Conservation (phyloP, 2,797 vertebrate species). For the Parauchenoglanis ngamensis region DNA sequence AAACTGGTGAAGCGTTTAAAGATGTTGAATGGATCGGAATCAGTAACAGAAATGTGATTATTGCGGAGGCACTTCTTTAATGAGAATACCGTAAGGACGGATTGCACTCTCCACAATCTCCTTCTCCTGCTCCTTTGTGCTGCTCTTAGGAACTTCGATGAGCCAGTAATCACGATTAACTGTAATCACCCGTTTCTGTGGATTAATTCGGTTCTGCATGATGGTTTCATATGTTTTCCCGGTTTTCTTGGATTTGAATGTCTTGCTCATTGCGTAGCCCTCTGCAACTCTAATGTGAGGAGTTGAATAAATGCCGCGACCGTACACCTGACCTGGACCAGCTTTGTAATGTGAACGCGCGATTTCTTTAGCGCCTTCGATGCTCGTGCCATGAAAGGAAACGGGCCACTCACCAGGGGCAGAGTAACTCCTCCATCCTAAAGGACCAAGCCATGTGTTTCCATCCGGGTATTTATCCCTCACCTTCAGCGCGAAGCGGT, state of each 20-base stretch:
- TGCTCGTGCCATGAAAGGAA: constrained; percentile 42
- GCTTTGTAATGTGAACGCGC: neutral
- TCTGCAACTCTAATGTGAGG: constrained; percentile 37
- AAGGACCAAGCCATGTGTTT: constrained; percentile 42
- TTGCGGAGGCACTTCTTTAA: constrained; percentile 54
- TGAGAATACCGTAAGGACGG: constrained; percentile 69
- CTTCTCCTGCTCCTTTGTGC: constrained; percentile 31
- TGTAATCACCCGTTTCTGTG: neutral
- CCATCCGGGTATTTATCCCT: constrained; percentile 40
- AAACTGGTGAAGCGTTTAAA: too few relatives aligned
- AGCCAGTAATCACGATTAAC: constrained; percentile 58
- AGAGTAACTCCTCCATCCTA: constrained; percentile 18
- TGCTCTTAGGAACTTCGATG: constrained; percentile 60
- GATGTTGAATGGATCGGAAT: too few relatives aligned
- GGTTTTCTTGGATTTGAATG: constrained; percentile 45
- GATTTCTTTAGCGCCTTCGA: constrained; percentile 20
- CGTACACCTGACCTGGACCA: neutral
- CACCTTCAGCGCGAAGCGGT: constrained; percentile 61
- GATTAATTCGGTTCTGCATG: constrained; percentile 50
- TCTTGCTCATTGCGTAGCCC: neutral
- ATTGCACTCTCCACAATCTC: constrained; percentile 63
- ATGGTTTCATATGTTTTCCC: constrained; percentile 41
- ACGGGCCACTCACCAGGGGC: constrained; percentile 41
- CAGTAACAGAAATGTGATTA: too few relatives aligned
- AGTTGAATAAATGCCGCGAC: constrained; percentile 58